Percentiles rank a stretch among this genome's conserved stretches.
These are phyloP conservation scores for Pinctada fucata DNA, from an alignment of 2,888 invertebrate species.

Conservation along the genomic window DNA sequence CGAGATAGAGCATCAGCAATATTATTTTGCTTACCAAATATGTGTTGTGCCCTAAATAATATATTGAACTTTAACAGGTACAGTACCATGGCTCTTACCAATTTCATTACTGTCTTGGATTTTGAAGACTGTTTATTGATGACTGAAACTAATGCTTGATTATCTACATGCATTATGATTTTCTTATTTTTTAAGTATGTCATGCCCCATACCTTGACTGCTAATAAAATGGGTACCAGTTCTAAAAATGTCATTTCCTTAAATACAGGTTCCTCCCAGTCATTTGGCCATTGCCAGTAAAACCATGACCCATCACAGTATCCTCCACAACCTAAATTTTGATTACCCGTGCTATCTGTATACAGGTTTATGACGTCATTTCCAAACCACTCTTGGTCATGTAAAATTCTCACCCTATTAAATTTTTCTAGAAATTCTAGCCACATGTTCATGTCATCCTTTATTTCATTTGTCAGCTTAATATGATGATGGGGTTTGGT, in stretches of 20 bases:
- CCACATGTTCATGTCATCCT: background rate
- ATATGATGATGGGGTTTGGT: background rate
- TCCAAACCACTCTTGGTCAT: background rate
- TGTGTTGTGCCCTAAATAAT: background rate
- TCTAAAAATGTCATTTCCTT: no score
- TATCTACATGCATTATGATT: background rate
- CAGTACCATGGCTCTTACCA: background rate
- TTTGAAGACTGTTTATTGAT: background rate
- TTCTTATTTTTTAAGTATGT: background rate
- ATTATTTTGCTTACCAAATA: background rate
- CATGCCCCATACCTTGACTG: background rate
- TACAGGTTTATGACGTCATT: background rate
- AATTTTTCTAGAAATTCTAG: background rate
- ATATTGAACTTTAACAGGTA: background rate
- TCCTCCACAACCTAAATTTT: background rate
- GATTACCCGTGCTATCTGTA: background rate
- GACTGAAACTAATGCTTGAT: background rate
- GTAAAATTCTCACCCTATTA: background rate
- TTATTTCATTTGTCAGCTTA: background rate
- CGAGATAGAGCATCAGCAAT: constrained; percentile 7
- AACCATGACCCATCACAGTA: no score
- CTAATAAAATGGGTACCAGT: background rate
- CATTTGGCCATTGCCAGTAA: no score
- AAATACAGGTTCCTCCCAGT: no score
- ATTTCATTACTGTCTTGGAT: constrained; percentile 6